Base-by-base conservation (phyloP, 2,888 invertebrate species). In the Antitype chi region DNA sequence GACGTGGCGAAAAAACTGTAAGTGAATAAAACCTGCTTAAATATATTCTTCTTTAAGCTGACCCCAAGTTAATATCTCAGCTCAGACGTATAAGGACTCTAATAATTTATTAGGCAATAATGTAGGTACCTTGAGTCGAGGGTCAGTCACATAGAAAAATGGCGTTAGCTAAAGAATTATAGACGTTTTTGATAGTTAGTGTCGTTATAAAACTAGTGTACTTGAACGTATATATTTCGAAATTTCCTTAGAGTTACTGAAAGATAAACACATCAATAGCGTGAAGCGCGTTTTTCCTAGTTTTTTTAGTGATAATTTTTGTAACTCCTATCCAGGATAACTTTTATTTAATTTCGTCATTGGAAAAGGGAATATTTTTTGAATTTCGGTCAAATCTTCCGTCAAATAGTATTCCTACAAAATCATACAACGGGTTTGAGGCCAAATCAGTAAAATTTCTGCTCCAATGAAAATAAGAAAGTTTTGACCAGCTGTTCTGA, bases 71-170 rank as follows among this genome's bases (percentile, higher is more conserved):
- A 23, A 25, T 52, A 52, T 49, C 15, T 38, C 52, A 72, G 52
- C 9, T 47, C 8, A n/a, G 13, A n/a, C 5, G 15, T 62, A 13
- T 43, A 38, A 55, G 17, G 25, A 47, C 25, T 28, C n/a, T 13
- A 17, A 38, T 20, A 64, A n/a, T 28, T 64, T 64, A 66, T 28
- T 17, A 59, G 49, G 43, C 57, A 66, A 4, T 49, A 28, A 28
- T 43, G 64, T 55, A 7, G 17, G 9, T 59, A 38, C 77, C 49
- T 76, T 77, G 78, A 76, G 38, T 15, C 28, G 78, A 76, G n/a
- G 63, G 66, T 64, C 63, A 76, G 49, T 25, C 49, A 38, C 23
- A 17, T 25, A 32, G 17, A 17, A 25, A 49, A 6, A 60, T n/a
- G 52, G 60, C 49, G n/a, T 49, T 59, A 59, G 11, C 4, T n/a